Base-by-base conservation (phyloP, 2,113 vertebrate genomes). In the Trogon surrucura region DNA sequence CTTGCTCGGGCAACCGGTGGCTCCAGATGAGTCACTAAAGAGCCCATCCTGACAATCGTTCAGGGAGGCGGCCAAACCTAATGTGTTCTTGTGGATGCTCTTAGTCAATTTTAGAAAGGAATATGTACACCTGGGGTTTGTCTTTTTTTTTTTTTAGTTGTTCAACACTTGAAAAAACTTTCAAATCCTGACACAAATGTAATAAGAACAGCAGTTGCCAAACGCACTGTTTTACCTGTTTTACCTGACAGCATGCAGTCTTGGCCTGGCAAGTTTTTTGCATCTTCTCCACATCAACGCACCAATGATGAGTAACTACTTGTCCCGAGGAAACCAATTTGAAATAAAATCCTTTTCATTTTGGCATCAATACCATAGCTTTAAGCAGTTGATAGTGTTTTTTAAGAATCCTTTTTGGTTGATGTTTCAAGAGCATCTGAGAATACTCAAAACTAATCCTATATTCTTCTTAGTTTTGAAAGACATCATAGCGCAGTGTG, bases 401-500 rank as follows among this genome's bases (percentile, higher is more conserved):
- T 45, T 77, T 73, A 48, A 54, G 66, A 67, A 57, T 45, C 7
- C 8, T 14, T 23, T 81, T 84, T 54, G 34, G 19, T 50, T 3
- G 0, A 15, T 2, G 2, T 54, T 89, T 83, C 36, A 56, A 27
- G 65, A 86, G 44, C 20, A 26, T 38, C 26, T 91, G 5, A 0
- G 72, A 25, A 30, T 61, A 9, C 16, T 47, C 22, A 17, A 47
- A 57, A 22, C 10, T 3, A 69, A 75, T n/a, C 27, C 48, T 57
- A 11, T 27, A 3, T 66, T 66, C 3, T 10, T 64, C 41, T 53
- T 57, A 15, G 48, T 45, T 69, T 26, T 27, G 53, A 48, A 72
- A 57, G 41, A 22, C 16, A 11, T 44, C 3, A 7, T n/a, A 41
- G 27, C 0, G 1, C 6, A 21, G 10, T 0, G 3, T 22, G 32